These are phyloP conservation scores for Phyllotreta striolata DNA, from an alignment of 2,888 invertebrate genomes.

Conservation along the genomic window DNA sequence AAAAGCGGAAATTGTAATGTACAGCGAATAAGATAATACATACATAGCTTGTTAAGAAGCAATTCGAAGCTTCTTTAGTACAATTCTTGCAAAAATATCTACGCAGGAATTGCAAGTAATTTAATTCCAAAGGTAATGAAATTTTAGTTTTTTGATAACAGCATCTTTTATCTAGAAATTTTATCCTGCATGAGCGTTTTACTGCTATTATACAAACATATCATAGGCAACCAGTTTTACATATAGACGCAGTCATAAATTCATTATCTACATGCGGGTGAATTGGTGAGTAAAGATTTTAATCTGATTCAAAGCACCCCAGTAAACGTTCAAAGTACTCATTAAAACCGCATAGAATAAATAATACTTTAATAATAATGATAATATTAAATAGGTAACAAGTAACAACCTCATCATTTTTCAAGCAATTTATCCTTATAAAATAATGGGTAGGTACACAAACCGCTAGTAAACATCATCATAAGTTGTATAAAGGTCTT, in stretches of 20 bases:
- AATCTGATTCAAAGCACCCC: too few relatives aligned
- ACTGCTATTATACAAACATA: not conserved
- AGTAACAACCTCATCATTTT: not conserved
- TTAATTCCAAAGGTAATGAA: too few relatives aligned
- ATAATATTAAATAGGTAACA: not conserved
- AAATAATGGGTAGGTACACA: conserved; percentile 12
- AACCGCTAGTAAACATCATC: not conserved
- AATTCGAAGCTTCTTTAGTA: too few relatives aligned
- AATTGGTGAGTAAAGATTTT: too few relatives aligned
- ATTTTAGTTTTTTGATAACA: not conserved
- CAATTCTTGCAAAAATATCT: too few relatives aligned
- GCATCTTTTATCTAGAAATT: not conserved
- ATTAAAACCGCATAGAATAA: too few relatives aligned
- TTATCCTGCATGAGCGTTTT: not conserved
- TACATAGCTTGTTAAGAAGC: too few relatives aligned
- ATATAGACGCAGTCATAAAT: not conserved
- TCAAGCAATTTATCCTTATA: conserved; percentile 7
- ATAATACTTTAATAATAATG: too few relatives aligned
- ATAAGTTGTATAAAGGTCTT: conserved; percentile 22
- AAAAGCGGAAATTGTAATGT: not conserved
- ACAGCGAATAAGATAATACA: too few relatives aligned
- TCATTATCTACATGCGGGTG: not conserved
- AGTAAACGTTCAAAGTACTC: too few relatives aligned
- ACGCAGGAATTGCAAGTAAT: too few relatives aligned
- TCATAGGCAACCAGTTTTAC: conserved; percentile 10